Conservation (phyloP, 1,140 invertebrate genomes). For the Neodiprion fabricii region DNA sequence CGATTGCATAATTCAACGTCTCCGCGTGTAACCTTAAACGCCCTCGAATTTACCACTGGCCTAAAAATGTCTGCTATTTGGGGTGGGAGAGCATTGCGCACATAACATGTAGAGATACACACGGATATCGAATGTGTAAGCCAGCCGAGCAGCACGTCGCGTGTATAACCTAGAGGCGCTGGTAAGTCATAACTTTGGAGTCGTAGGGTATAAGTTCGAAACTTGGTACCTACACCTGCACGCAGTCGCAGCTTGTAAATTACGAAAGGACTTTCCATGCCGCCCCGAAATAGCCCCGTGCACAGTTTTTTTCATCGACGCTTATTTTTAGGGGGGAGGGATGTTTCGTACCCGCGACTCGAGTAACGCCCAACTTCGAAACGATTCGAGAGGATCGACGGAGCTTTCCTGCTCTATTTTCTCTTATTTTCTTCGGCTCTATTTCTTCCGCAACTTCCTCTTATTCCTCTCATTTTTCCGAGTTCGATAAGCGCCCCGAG, state of each 20-base stretch:
- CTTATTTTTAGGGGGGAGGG: background rate
- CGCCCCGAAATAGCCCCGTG: background rate
- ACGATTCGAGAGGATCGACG: background rate
- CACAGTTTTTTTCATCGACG: background rate
- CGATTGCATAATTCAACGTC: too few relatives aligned
- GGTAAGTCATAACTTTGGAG: conserved; percentile 3
- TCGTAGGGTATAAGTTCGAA: background rate
- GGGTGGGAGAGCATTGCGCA: too few relatives aligned
- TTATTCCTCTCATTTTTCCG: too few relatives aligned
- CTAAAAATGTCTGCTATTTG: background rate
- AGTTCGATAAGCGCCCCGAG: background rate
- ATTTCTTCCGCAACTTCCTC: background rate
- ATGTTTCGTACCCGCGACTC: background rate
- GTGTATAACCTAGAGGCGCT: background rate
- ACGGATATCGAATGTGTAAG: too few relatives aligned
- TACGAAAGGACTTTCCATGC: background rate
- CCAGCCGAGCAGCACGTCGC: background rate
- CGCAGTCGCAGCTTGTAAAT: conserved; percentile 4
- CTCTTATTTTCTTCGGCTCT: too few relatives aligned
- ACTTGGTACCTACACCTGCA: background rate
- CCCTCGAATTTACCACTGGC: background rate
- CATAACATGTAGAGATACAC: too few relatives aligned
- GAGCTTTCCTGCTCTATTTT: background rate
- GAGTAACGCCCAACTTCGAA: background rate
- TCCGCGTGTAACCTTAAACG: background rate